Evolutionary conservation across 35 echinoderm and acorn worm species (phyloP), one percentile per base, ranked within the genome.

Genomic region (Heliocidaris erythrogramma): DNA sequence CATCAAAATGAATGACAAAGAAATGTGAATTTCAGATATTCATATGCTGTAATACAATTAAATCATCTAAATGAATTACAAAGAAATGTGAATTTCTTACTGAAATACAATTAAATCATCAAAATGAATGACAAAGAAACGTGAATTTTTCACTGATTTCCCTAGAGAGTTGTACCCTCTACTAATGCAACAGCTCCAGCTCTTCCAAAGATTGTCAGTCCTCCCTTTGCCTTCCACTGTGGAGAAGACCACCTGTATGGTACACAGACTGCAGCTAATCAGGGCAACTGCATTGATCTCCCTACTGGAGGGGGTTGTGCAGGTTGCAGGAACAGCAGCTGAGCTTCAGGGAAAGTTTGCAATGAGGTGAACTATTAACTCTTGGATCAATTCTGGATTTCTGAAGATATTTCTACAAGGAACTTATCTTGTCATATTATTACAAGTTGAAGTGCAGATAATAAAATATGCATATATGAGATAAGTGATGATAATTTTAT

Each of bases 191-290:
- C 98, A 99, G 84, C 93, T 99, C 32, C 96, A 97, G 94, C 85
- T 97, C 49, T 99, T 99, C 96, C 98, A 96, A 89, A 94, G 98
- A 97, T 47, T 99, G 13, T 97, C 97, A 48, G 94, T 97, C 49
- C 98, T 97, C 94, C 98, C 97, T 84, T 94, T 96, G 92, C 86
- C 95, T 12, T 95, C 94, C 49, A 97, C 94, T 5, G 96, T 95
- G 18, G 94, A 96, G 85, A 85, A 92, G 86, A 71, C 94, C 30
- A 60, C 91, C 30, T 42, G 87, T 48, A 88, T 93, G 42, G 96
- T 94, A 14, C 94, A 99, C 85, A 95, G 94, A 49, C 92, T 97
- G 71, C 98, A 99, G 49, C 85, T 99, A 24, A 95, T 65, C 14
- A 96, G 98, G 94, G 95, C 97, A 48, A 87, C 31, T 85, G 88